Percentiles rank a stretch among this genome's conserved stretches.
Evolutionary conservation across 2,888 invertebrate genomes (phyloP).

Genomic region (Theretra japonica): DNA sequence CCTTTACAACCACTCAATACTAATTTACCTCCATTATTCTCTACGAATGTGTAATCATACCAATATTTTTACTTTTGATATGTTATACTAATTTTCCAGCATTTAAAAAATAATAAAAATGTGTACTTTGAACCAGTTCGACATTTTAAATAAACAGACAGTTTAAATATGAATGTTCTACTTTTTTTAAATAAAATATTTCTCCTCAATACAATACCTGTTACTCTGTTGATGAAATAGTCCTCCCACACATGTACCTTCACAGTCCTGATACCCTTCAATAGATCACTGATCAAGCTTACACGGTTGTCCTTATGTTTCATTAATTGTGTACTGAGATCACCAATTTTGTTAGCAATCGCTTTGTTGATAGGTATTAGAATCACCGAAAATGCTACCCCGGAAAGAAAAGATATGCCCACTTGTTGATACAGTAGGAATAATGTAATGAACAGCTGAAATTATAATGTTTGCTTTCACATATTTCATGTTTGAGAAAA

Average conservation of each 20-base stretch:
- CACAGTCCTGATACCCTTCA: constrained; percentile 94
- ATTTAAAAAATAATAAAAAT: too few relatives aligned
- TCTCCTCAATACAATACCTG: constrained; percentile 73
- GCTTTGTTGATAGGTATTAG: constrained; percentile 96
- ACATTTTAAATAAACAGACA: too few relatives aligned
- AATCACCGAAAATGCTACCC: constrained; percentile 92
- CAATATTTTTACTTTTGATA: too few relatives aligned
- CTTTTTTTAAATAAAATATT: constrained; percentile 17
- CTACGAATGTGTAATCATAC: too few relatives aligned
- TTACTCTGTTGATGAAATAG: constrained; percentile 89
- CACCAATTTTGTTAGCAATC: constrained; percentile 95
- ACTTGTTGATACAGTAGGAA: constrained; percentile 94
- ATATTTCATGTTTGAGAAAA: too few relatives aligned
- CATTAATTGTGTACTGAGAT: constrained; percentile 95
- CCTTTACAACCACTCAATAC: background rate
- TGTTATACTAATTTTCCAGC: too few relatives aligned
- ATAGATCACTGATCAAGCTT: constrained; percentile 92
- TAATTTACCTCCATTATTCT: background rate
- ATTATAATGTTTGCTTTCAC: constrained; percentile 39
- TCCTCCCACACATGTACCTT: constrained; percentile 98
- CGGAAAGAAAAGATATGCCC: constrained; percentile 95
- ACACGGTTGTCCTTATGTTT: constrained; percentile 95
- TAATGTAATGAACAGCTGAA: constrained; percentile 91
- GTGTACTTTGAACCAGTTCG: too few relatives aligned
- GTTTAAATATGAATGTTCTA: too few relatives aligned